phyloP scores from a whole-genome alignment of 2,797 vertebrate genomes.

The Brachymystax lenok region DNA sequence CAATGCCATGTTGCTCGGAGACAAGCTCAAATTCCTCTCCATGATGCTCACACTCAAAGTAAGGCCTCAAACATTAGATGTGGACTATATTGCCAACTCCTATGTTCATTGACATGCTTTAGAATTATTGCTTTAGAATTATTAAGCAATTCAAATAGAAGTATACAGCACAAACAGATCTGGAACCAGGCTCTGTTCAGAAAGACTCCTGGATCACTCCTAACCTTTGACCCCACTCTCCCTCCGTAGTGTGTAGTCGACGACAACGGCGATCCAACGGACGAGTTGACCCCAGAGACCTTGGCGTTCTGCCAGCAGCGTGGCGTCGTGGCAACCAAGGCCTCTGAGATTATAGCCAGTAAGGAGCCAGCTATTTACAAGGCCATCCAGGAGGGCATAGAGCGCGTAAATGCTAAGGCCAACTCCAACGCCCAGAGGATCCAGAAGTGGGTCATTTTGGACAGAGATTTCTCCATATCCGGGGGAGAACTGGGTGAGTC shows the following conservation, averaged over 20 bases:
- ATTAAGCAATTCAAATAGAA: not conserved
- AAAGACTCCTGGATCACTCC: not conserved
- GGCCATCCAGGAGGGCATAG: conserved; percentile 75
- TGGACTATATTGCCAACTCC: not conserved
- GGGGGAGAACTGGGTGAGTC: conserved; percentile 74
- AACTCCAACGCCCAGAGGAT: conserved; percentile 76
- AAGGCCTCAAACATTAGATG: conserved; percentile 25
- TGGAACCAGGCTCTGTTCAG: not conserved
- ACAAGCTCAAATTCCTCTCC: conserved; percentile 81
- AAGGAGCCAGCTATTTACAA: conserved; percentile 73
- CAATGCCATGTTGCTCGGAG: conserved; percentile 80
- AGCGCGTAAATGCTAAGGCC: conserved; percentile 67
- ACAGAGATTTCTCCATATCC: conserved; percentile 60
- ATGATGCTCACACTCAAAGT: conserved; percentile 82
- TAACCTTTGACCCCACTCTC: not conserved
- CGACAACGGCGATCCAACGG: conserved; percentile 72
- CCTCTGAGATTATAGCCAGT: conserved; percentile 71
- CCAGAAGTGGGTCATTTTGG: conserved; percentile 64
- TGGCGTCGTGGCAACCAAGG: conserved; percentile 53
- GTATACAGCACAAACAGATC: not conserved
- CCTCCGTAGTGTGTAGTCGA: conserved; percentile 67
- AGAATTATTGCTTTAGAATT: not conserved
- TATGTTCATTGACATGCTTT: not conserved
- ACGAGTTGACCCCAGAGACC: conserved; percentile 68
- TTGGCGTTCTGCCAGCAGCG: conserved; percentile 62